Evolutionary conservation across 2,888 invertebrate species (phyloP), one percentile per base, ranked within the genome.

Genomic region (Seira ritae): DNA sequence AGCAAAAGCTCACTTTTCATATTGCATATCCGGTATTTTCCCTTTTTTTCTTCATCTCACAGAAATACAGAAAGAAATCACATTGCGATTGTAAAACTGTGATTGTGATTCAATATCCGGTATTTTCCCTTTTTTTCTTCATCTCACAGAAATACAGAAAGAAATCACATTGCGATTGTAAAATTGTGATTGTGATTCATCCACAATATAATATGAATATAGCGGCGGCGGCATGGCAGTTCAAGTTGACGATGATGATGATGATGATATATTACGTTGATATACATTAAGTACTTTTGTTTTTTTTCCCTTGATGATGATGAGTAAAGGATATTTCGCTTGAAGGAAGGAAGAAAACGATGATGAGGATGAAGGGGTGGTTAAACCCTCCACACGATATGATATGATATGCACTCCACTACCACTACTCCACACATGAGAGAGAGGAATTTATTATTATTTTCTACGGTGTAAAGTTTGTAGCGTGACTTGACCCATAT

Each of bases 401-500:
- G n/a, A n/a, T n/a, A n/a, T n/a, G n/a, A n/a, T n/a, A n/a, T n/a
- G n/a, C n/a, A n/a, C n/a, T n/a, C n/a, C n/a, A n/a, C n/a, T n/a
- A n/a, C n/a, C n/a, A n/a, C n/a, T n/a, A n/a, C n/a, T 55, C 22
- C 22, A 20, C 22, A 22, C 3, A 62, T 2, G 22, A 62, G 10
- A 62, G 22, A 19, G 15, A 10, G 19, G 10, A 20, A 22, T 15
- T 1, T 19, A 22, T 22, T 62, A n/a, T 60, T 17, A 24, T 67
- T 71, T 79, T 80, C 68, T 73, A 72, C 80, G 72, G n/a, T n/a
- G n/a, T n/a, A n/a, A n/a, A n/a, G n/a, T 68, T 68, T 73, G 67
- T n/a, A 73, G 73, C 80, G 80, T 68, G 73, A 80, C 73, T 80
- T 80, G 80, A 80, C 80, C 80, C 68, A 80, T 80, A 80, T 80